phyloP scores from a whole-genome alignment of 2,113 vertebrate species.

The Antigone vipio region DNA sequence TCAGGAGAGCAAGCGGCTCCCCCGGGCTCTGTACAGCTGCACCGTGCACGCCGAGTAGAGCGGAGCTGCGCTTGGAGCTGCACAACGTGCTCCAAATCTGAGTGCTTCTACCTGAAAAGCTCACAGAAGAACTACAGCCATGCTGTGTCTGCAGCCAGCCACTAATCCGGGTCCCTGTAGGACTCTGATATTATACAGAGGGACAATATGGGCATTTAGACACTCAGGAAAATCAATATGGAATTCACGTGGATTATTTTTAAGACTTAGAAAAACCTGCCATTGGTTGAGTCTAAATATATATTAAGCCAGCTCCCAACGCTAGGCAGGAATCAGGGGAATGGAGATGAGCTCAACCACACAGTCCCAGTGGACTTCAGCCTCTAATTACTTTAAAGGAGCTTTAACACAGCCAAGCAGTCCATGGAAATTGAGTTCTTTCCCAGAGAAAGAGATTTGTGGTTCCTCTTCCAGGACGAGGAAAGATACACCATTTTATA shows the following conservation, averaged over 20 bases:
- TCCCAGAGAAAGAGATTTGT: background rate
- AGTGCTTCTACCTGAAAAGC: background rate
- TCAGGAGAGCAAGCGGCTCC: background rate
- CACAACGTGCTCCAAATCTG: background rate
- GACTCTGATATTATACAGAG: background rate
- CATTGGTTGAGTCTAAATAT: background rate
- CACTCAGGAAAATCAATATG: background rate
- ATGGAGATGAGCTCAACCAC: conserved; percentile 28
- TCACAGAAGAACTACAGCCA: background rate
- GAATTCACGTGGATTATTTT: background rate
- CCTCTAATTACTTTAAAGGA: conserved; percentile 41
- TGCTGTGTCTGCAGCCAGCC: background rate
- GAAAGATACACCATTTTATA: background rate
- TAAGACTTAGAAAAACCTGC: background rate
- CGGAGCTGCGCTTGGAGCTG: background rate
- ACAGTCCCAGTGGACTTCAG: background rate
- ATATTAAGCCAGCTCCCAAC: background rate
- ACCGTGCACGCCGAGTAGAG: background rate
- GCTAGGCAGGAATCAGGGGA: background rate
- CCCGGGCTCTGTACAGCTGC: background rate
- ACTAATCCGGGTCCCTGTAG: background rate
- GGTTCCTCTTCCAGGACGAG: background rate
- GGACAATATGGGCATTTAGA: background rate
- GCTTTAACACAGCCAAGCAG: background rate
- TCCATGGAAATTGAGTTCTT: background rate